Conservation (phyloP, 37 sponge, comb jelly and placozoan genomes). For the Halichondria panicea region DNA sequence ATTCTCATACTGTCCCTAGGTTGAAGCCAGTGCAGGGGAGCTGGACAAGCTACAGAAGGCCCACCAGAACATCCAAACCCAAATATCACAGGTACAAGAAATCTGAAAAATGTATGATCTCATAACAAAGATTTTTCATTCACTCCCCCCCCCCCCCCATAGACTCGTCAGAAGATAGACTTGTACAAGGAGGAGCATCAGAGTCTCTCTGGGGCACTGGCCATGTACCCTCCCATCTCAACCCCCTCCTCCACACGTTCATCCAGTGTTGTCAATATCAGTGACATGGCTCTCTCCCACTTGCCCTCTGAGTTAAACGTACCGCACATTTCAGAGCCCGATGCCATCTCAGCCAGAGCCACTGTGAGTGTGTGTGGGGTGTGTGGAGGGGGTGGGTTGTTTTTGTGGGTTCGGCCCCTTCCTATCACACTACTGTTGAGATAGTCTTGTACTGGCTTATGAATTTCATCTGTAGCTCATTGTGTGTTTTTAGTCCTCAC, state of each 20-base stretch:
- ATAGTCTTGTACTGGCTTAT: no score
- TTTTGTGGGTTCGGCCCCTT: no score
- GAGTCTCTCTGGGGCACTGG: slow-evolving; percentile 23
- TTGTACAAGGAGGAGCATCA: slow-evolving; percentile 46
- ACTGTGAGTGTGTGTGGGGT: slow-evolving; percentile 82
- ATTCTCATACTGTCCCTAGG: neutral
- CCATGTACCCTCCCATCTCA: slow-evolving; percentile 27
- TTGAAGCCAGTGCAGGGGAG: slow-evolving; percentile 44
- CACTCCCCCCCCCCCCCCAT: neutral
- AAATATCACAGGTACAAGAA: slow-evolving; percentile 51
- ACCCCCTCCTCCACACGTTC: slow-evolving; percentile 28
- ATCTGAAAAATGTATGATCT: neutral
- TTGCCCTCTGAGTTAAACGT: slow-evolving; percentile 50
- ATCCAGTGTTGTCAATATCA: slow-evolving; percentile 31
- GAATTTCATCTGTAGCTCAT: no score
- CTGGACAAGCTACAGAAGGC: slow-evolving; percentile 50
- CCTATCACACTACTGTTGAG: no score
- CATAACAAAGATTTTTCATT: neutral
- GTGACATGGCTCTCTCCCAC: slow-evolving; percentile 36
- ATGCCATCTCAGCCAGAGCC: slow-evolving; percentile 74
- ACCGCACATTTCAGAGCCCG: slow-evolving; percentile 55
- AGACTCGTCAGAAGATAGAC: slow-evolving; percentile 43
- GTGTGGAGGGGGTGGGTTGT: no score
- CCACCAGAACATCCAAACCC: slow-evolving; percentile 27
- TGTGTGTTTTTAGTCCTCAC: no score